Evolutionary conservation across 2,797 vertebrate species (phyloP).

Genomic region (Hoplostethus atlanticus): DNA sequence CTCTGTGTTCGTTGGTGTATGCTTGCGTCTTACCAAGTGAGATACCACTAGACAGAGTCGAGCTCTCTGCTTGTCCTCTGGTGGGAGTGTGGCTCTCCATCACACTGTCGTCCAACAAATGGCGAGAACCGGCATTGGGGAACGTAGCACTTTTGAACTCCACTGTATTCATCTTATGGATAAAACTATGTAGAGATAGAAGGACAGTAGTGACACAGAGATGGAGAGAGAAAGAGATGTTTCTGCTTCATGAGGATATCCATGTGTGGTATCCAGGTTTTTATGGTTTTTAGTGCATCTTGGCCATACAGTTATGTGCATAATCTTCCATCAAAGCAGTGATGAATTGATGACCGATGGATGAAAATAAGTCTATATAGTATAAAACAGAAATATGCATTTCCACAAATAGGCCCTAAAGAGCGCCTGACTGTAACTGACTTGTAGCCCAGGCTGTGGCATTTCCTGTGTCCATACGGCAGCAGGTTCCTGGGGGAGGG

Average conservation of each 20-base stretch:
- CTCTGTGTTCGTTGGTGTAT: background rate
- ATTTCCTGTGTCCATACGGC: slow-evolving; percentile 96
- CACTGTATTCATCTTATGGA: slow-evolving; percentile 96
- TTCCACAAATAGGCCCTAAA: background rate
- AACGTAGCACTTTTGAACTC: slow-evolving; percentile 99
- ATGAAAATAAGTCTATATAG: background rate
- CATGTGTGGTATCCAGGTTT: background rate
- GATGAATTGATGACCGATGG: background rate
- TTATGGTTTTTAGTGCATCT: background rate
- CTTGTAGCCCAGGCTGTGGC: slow-evolving; percentile 99
- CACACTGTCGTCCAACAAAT: slow-evolving; percentile 96
- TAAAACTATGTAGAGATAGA: slow-evolving; percentile 86
- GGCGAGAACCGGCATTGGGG: slow-evolving; percentile 95
- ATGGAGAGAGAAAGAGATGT: background rate
- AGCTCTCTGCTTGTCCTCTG: slow-evolving; percentile 95
- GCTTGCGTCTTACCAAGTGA: slow-evolving; percentile 88
- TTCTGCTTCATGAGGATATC: background rate
- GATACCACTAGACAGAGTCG: slow-evolving; percentile 97
- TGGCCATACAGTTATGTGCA: background rate
- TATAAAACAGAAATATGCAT: background rate
- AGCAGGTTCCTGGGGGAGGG: slow-evolving; percentile 95
- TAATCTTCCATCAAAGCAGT: background rate
- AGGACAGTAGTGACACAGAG: background rate
- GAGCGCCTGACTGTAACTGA: slow-evolving; percentile 77
- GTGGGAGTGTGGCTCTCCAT: slow-evolving; percentile 95